Evolutionary conservation across 1,140 invertebrate species (phyloP), one percentile per base, ranked within the genome.

Genomic region (Rhynchophorus ferrugineus): DNA sequence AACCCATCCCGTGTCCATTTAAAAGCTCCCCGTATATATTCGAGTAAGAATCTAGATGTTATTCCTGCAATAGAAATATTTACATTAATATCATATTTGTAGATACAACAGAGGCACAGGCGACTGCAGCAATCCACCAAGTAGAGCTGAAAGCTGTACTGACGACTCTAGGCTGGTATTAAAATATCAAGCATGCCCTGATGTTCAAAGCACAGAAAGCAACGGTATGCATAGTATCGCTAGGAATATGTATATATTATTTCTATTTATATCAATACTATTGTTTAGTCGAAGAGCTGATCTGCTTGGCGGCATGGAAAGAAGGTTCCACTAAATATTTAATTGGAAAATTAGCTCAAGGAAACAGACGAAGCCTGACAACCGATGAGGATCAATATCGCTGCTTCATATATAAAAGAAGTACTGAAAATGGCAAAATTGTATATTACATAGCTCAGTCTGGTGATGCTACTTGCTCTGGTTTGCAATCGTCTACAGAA

Each of bases 161-260:
- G 85, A 91, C 61, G 81, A 89, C 57, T 87, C 82, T 1, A 74
- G 84, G 43, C 71, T 91, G 11, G 74, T 90, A 29, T 74, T 91
- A 34, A 81, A 85, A 58, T 92, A 88, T 65, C 86, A 90, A 66
- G 88, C 88, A 0, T 92, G 89, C 69, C 81, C 86, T n/a, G 87
- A 91, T 66, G 80, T 90, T 1, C 71, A 75, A 34, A 81, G 81
- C 7, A 83, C 85, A 0, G 81, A 84, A 64, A 83, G 79, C 60
- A 78, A 78, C 39, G 79, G 81, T 82, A 70, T 69, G 69, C 53
- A 11, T 7, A 9, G 18, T n/a, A 5, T 8, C 7, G 6, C 8
- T n/a, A 29, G 24, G 5, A 29, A 29, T 6, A 29, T 29, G 24
- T 29, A 29, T n/a, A 29, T 11, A 29, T 29, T 29, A 6, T 29